These are phyloP conservation scores for Xiphophorus birchmanni DNA, from an alignment of 2,797 vertebrate species.

Conservation along the genomic window DNA sequence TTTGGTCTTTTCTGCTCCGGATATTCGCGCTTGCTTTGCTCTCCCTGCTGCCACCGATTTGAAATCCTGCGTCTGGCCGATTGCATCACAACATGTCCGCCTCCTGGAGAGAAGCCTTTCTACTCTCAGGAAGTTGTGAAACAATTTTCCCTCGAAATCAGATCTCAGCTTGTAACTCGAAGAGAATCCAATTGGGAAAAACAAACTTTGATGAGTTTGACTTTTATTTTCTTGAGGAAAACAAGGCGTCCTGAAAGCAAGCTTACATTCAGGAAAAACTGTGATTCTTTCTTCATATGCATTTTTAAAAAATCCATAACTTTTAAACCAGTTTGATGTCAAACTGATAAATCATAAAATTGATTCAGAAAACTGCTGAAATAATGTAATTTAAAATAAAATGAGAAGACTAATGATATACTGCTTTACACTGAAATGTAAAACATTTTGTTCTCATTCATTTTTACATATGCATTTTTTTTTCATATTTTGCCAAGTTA, in stretches of 20 bases:
- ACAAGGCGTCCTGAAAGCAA: not conserved
- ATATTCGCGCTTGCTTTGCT: not conserved
- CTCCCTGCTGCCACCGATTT: not conserved
- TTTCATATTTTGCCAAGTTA: not conserved
- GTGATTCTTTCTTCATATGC: too few species aligned
- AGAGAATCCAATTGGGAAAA: not conserved
- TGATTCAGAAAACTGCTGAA: not conserved
- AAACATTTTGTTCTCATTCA: not conserved
- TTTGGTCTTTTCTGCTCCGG: not conserved
- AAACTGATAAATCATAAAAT: not conserved
- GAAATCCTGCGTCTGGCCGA: not conserved
- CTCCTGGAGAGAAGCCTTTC: not conserved
- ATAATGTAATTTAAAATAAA: not conserved
- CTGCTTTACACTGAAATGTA: not conserved
- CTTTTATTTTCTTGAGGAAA: not conserved
- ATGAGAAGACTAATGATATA: not conserved
- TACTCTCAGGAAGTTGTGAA: not conserved
- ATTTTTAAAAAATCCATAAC: not conserved
- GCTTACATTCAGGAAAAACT: too few species aligned
- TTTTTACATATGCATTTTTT: not conserved
- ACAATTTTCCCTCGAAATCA: not conserved
- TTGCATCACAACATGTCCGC: not conserved
- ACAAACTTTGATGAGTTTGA: not conserved
- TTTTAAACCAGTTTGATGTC: not conserved
- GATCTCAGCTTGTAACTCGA: not conserved